A percentile compares a stretch with the other conserved stretches of the same genome.
Conservation (phyloP, 2,888 invertebrate genomes). For the Hypolimnas misippus region DNA sequence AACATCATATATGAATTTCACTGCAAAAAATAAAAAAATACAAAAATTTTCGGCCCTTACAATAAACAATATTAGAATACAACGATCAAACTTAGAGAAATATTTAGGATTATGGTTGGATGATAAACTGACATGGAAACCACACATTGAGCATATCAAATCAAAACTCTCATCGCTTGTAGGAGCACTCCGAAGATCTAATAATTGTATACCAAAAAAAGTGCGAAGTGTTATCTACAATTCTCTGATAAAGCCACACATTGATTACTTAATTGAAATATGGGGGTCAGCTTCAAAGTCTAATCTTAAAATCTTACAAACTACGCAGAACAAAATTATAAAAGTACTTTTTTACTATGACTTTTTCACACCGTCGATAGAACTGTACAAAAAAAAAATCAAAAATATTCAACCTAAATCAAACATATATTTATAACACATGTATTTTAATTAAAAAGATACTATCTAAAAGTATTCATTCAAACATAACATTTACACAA, state of each 20-base stretch:
- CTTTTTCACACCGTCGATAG: background rate
- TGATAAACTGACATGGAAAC: conserved; percentile 2
- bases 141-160: background rate
- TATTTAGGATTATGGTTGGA: conserved; percentile 17
- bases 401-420: background rate
- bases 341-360: background rate
- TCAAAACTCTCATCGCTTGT: background rate
- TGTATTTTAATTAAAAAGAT: background rate
- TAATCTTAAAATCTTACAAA: background rate
- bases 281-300: background rate
- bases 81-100: conserved; percentile 13
- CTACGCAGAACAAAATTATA: background rate
- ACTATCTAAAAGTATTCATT: background rate
- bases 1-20: conserved; percentile 6
- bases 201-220: background rate
- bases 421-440: background rate
- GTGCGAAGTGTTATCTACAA: background rate
- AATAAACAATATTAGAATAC: conserved; percentile 10
- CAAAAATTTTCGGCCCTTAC: background rate
- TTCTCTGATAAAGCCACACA: background rate
- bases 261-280: background rate
- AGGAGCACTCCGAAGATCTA: background rate
- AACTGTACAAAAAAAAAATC: background rate
- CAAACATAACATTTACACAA: conserved; percentile 1
- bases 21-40: conserved; percentile 13